Conservation (phyloP, 2,797 vertebrate species). For the Neosilurus mollespiculum region DNA sequence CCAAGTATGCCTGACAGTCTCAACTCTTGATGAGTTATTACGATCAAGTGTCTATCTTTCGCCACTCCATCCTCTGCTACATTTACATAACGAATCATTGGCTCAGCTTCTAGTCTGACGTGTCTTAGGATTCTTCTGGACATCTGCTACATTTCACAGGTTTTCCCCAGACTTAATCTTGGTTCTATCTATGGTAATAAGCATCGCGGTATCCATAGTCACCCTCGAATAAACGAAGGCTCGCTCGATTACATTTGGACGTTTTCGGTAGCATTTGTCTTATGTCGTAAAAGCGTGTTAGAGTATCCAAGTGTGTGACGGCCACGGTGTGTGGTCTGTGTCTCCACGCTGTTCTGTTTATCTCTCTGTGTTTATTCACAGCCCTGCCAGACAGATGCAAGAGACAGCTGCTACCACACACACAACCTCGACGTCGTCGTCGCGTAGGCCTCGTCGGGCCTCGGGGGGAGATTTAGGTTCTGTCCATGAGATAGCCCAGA, state of each 20-base stretch:
- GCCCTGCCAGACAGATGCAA: slow-evolving; percentile 54
- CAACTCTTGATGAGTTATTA: background rate
- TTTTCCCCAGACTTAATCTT: slow-evolving; percentile 13
- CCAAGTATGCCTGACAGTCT: slow-evolving; percentile 2
- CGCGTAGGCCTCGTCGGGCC: slow-evolving; percentile 44
- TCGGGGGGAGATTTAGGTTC: slow-evolving; percentile 43
- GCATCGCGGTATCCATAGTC: background rate
- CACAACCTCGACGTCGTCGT: slow-evolving; percentile 17
- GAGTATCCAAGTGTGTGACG: slow-evolving; percentile 32
- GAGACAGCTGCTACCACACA: slow-evolving; percentile 54
- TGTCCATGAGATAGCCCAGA: slow-evolving; percentile 16
- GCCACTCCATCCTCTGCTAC: background rate
- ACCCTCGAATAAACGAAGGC: slow-evolving; percentile 32
- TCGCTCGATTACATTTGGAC: slow-evolving; percentile 44
- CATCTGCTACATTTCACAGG: background rate
- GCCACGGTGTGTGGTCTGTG: slow-evolving; percentile 54
- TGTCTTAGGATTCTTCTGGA: slow-evolving; percentile 3
- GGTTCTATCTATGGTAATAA: background rate
- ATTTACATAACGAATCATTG: slow-evolving; percentile 35
- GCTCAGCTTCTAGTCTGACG: slow-evolving; percentile 10
- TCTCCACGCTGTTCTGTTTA: slow-evolving; percentile 50
- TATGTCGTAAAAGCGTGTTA: slow-evolving; percentile 37
- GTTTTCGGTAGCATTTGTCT: slow-evolving; percentile 57
- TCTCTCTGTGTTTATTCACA: slow-evolving; percentile 57
- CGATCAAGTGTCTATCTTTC: background rate